These are phyloP conservation scores for Trematomus bernacchii DNA, from an alignment of 2,797 vertebrate genomes.

Conservation along the genomic window DNA sequence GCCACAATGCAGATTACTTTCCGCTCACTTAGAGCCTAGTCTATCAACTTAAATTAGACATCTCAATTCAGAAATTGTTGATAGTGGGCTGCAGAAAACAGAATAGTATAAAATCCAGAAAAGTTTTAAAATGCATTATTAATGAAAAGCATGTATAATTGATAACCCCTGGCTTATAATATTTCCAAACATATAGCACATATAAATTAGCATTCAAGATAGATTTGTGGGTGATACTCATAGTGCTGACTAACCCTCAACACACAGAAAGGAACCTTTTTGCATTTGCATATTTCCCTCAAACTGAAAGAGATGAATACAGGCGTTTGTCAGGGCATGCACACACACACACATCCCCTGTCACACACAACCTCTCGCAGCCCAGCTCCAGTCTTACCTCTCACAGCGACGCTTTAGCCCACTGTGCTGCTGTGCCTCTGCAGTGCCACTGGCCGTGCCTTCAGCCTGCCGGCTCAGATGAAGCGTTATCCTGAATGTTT, in stretches of 20 bases:
- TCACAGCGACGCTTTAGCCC: constrained; percentile 53
- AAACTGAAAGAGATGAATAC: constrained; percentile 11
- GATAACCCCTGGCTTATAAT: neutral
- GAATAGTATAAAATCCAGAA: neutral
- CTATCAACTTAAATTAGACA: constrained; percentile 35
- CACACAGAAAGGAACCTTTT: constrained; percentile 2
- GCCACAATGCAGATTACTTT: constrained; percentile 46
- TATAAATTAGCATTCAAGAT: neutral
- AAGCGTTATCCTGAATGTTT: constrained; percentile 68
- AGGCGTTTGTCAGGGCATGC: neutral
- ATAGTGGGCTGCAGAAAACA: neutral
- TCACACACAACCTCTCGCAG: constrained; percentile 4
- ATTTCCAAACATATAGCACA: neutral
- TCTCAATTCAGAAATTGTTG: neutral
- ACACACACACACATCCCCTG: constrained; percentile 19
- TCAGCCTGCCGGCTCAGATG: constrained; percentile 61
- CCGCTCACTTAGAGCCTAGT: constrained; percentile 9
- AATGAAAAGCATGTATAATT: neutral
- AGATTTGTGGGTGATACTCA: neutral
- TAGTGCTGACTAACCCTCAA: constrained; percentile 5
- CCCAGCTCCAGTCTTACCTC: constrained; percentile 67
- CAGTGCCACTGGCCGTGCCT: constrained; percentile 68
- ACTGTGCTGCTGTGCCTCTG: constrained; percentile 66
- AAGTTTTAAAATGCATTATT: constrained; percentile 8
- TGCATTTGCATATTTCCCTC: constrained; percentile 13